Base-by-base conservation (phyloP, 2,797 vertebrate genomes). In the Myotis myotis region DNA sequence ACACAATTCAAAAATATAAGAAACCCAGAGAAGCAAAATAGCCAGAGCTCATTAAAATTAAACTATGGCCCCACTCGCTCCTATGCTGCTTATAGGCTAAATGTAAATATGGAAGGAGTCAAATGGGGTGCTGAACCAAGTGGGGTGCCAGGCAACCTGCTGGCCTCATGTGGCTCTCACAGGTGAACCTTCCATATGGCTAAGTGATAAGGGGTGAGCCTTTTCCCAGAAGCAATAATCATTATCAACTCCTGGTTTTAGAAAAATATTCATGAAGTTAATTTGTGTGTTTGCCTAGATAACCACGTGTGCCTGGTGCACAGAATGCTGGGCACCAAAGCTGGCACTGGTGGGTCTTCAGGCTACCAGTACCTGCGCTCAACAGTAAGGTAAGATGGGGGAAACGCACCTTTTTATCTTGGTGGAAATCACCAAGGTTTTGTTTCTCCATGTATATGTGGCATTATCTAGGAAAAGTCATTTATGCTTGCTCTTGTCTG, bases 221-320 rank as follows among this genome's bases (percentile, higher is more conserved):
- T 84, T 72, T 95, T 47, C 89, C 82, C 57, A 62, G 76, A 70
- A 89, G 55, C 71, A 81, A 36, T 89, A 7, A 90, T 87, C 92
- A 75, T 96, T 62, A 93, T 30, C 33, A n/a, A 8, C 4, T 22
- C 55, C 51, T 91, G 60, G 49, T 2, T 41, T 70, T 33, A 74
- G 80, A 66, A 84, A 87, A 57, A n/a, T n/a, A 22, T 64, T n/a
- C 53, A 78, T n/a, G 68, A 47, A 68, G 11, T 83, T 60, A 78
- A 74, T 92, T 11, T 86, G n/a, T 96, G 68, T 92, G 78, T 93
- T 89, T 92, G 2, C 66, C 81, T 72, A 99, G 99, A 99, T 97
- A 99, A 99, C 96, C 99, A 99, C 0, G 99, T 99, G 70, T 99
- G 99, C 98, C 98, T 99, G 99, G 99, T 99, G 96, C 99, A 99